Evolutionary conservation across 2,888 invertebrate species (phyloP).

Genomic region (Sicus ferrugineus): DNA sequence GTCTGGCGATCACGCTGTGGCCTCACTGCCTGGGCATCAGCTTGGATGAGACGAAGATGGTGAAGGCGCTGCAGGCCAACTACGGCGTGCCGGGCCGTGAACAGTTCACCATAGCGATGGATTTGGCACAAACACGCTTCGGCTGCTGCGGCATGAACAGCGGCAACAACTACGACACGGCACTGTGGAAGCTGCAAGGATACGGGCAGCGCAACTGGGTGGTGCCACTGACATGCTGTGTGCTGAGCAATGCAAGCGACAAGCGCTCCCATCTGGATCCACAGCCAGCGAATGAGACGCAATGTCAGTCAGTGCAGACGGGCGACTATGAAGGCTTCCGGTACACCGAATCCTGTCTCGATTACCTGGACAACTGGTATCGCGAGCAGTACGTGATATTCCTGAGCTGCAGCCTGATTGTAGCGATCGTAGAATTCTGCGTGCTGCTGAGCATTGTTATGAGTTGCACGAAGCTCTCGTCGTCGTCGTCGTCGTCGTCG

Average conservation of each 20-base stretch:
- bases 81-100: constrained; percentile 79
- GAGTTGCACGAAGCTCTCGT: constrained; percentile 73
- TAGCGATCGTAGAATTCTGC: constrained; percentile 77
- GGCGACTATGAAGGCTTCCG: constrained; percentile 57
- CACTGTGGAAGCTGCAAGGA: constrained; percentile 79
- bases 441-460: constrained; percentile 76
- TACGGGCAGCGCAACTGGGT: constrained; percentile 75
- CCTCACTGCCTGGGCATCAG: constrained; percentile 80
- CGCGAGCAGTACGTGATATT: constrained; percentile 77
- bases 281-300: constrained; percentile 73
- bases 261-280: constrained; percentile 77
- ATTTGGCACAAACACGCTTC: constrained; percentile 77
- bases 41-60: constrained; percentile 73
- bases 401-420: constrained; percentile 71
- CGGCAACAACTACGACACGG: constrained; percentile 81
- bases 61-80: constrained; percentile 76
- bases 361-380: constrained; percentile 78
- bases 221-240: constrained; percentile 77
- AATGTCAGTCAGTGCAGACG: constrained; percentile 71
- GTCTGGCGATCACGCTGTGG: constrained; percentile 77
- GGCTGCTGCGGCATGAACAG: constrained; percentile 82
- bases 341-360: constrained; percentile 69
- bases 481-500: too few relatives aligned
- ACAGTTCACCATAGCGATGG: constrained; percentile 80
- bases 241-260: constrained; percentile 68